Evolutionary conservation across 2,888 invertebrate genomes (phyloP), one percentile per base, ranked within the genome.

Genomic region (Argyra leucocephala): DNA sequence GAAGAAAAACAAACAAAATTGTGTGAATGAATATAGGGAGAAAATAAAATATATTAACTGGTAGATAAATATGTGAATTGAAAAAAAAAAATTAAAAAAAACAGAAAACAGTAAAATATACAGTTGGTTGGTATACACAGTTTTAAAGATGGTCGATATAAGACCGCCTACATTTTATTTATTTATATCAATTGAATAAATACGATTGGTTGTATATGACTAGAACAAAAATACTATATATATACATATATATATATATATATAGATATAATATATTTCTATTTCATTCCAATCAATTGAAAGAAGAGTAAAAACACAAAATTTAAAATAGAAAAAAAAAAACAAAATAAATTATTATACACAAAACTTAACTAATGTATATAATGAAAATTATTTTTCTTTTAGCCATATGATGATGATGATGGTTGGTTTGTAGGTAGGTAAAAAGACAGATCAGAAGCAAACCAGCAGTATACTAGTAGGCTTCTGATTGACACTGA

Each of bases 401-500:
- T 10, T 48, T 48, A 15, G n/a, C 48, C 18, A 23, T 59, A 24
- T 59, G 22, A 3, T 59, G 59, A n/a, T n/a, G n/a, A n/a, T n/a
- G 23, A 12, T 59, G 59, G 23, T 12, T 23, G 18, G 58, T 58
- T 15, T 10, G 9, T 23, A 59, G 22, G 15, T 15, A 22, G 22
- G 22, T 58, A 23, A 23, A 23, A 18, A 23, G 23, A 58, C 22
- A 59, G 23, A 15, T 23, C 15, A 23, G 23, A 59, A 23, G 59
- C 23, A 59, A 23, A 23, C 22, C 59, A 59, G 23, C 15, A 23
- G 23, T 59, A 23, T 10, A 21, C 59, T 15, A 23, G 59, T 59
- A 23, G 22, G 59, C 59, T 59, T 59, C 59, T 59, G 59, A 59
- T 48, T 59, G 59, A 59, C 23, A 59, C 59, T 59, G 23, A 15